A percentile compares a stretch with the other conserved stretches of the same genome.
Conservation (phyloP, 2,797 vertebrate genomes). For the Acrocephalus scirpaceus region DNA sequence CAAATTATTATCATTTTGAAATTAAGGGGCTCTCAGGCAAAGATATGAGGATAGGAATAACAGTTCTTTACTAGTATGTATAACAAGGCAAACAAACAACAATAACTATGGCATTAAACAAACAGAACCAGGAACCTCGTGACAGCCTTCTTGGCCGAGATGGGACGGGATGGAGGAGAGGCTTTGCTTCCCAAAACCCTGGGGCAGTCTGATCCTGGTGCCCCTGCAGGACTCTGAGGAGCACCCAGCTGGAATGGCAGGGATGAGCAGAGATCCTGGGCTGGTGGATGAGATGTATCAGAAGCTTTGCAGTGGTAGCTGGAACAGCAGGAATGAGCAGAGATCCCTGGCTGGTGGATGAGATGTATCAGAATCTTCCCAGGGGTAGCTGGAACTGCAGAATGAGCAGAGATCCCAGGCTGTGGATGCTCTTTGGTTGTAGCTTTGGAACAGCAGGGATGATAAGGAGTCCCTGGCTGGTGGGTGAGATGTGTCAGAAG, state of each 20-base stretch:
- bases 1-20: not conserved
- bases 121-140: not conserved
- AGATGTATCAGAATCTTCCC: too few relatives aligned
- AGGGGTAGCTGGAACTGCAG: not conserved
- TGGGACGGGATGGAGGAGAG: not conserved
- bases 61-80: not conserved
- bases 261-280: not conserved
- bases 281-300: not conserved
- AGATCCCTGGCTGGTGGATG: too few relatives aligned
- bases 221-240: not conserved
- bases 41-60: not conserved
- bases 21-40: not conserved
- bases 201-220: not conserved
- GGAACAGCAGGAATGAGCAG: too few relatives aligned
- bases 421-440: too few relatives aligned
- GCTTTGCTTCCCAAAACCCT: not conserved
- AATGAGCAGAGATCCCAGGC: too few relatives aligned
- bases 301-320: not conserved
- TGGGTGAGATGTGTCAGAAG: too few relatives aligned
- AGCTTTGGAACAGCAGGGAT: too few relatives aligned
- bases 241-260: not conserved
- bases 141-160: not conserved
- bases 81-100: not conserved
- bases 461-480: too few relatives aligned
- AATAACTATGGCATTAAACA: not conserved